These are phyloP conservation scores for Macrosteles quadrilineatus DNA, from an alignment of 1,140 invertebrate species.

Conservation along the genomic window DNA sequence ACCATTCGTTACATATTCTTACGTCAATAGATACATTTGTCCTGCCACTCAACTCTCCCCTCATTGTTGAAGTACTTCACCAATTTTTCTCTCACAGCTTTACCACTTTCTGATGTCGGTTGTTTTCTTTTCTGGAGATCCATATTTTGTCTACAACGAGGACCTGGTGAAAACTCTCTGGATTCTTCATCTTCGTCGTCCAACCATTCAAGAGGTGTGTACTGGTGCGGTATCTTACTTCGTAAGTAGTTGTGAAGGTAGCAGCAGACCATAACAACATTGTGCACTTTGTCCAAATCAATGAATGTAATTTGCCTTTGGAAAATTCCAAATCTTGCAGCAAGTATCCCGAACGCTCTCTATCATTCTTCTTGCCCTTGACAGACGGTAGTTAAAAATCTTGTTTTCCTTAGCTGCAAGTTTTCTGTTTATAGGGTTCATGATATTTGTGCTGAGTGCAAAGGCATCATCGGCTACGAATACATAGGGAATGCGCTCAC, in stretches of 20 bases:
- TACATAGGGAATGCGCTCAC: constrained; percentile 10
- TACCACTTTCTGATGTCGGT: background rate
- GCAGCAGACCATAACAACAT: constrained; percentile 42
- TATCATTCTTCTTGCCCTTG: constrained; percentile 51
- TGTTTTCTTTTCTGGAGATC: background rate
- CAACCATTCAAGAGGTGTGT: background rate
- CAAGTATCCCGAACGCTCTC: constrained; percentile 53
- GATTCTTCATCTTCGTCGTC: background rate
- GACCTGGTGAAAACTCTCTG: background rate
- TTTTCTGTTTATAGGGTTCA: constrained; percentile 37
- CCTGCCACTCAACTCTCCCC: constrained; percentile 37
- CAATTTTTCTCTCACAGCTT: constrained; percentile 32
- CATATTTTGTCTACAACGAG: background rate
- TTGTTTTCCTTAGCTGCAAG: constrained; percentile 26
- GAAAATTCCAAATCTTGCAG: constrained; percentile 47
- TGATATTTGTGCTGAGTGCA: constrained; percentile 29
- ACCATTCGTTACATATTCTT: background rate
- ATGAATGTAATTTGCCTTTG: constrained; percentile 44
- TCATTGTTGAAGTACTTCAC: constrained; percentile 34
- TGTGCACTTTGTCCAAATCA: constrained; percentile 43
- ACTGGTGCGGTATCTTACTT: background rate
- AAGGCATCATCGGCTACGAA: constrained; percentile 35
- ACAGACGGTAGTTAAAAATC: constrained; percentile 53
- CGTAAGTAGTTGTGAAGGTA: constrained; percentile 45
- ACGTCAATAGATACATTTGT: constrained; percentile 14